phyloP scores from a whole-genome alignment of 2,113 vertebrate species.

The Dicentrarchus labrax region DNA sequence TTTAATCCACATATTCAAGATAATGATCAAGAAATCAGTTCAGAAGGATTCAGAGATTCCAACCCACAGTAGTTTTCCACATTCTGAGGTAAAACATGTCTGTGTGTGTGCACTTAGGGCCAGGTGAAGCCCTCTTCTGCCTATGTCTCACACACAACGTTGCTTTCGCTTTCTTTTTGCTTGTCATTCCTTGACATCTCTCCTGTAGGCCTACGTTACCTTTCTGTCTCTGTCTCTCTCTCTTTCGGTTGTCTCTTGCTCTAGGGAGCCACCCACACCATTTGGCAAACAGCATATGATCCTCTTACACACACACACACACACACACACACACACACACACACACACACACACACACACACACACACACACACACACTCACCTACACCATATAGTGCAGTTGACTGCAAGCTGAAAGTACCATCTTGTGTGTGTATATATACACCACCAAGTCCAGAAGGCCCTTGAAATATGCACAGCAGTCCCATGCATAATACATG shows the following conservation, averaged over 20 bases:
- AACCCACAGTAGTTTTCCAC: background rate
- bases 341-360: conserved; percentile 46
- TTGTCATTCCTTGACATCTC: conserved; percentile 57
- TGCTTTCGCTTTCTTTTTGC: conserved; percentile 21
- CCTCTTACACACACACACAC: conserved; percentile 42
- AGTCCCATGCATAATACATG: conserved; percentile 83
- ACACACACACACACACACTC: conserved; percentile 35
- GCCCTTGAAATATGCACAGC: conserved; percentile 83
- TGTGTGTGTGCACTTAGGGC: conserved; percentile 6
- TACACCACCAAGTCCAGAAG: conserved; percentile 73
- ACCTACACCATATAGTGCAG: conserved; percentile 58
- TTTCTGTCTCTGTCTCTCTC: conserved; percentile 51
- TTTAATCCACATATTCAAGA: background rate
- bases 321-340: conserved; percentile 44
- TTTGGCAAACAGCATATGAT: conserved; percentile 65
- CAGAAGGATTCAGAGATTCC: background rate
- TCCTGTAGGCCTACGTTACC: conserved; percentile 53
- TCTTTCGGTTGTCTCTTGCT: conserved; percentile 55
- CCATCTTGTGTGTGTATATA: conserved; percentile 16
- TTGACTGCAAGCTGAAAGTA: conserved; percentile 67
- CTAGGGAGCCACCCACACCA: conserved; percentile 74
- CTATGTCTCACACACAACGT: conserved; percentile 26
- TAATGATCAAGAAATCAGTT: background rate
- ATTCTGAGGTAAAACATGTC: background rate
- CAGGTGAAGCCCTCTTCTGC: conserved; percentile 23